Conservation (phyloP, 2,113 vertebrate species). For the Oceanodroma tethys region DNA sequence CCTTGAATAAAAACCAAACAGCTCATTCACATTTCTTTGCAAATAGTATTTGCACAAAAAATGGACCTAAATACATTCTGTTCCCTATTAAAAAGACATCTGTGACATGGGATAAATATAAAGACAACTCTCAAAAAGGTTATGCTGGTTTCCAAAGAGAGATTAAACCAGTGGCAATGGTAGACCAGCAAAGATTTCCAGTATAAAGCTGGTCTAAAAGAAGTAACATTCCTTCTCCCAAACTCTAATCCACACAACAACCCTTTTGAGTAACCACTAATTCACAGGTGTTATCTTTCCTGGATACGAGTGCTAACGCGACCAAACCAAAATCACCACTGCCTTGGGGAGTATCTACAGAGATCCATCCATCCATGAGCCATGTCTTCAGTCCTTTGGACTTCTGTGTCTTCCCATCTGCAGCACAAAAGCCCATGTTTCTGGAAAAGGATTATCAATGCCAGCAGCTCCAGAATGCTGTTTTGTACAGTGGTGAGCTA, state of each 20-base stretch:
- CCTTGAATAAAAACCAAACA: not conserved
- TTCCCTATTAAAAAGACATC: not conserved
- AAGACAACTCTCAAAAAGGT: not conserved
- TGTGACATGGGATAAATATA: not conserved
- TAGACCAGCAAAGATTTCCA: not conserved
- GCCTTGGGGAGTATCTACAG: not conserved
- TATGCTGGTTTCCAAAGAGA: not conserved
- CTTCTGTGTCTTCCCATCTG: not conserved
- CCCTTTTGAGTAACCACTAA: not conserved
- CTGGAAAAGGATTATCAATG: not conserved
- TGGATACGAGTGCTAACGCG: not conserved
- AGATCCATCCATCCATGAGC: not conserved
- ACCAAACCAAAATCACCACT: not conserved
- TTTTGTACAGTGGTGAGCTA: not conserved
- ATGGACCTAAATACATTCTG: not conserved
- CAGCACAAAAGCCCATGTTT: not conserved
- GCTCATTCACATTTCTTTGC: not conserved
- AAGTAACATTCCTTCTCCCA: not conserved
- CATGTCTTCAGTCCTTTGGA: not conserved
- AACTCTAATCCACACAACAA: not conserved
- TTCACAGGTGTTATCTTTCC: not conserved
- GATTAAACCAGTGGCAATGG: not conserved
- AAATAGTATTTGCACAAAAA: not conserved
- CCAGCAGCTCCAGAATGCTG: not conserved
- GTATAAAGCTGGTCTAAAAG: not conserved